Percentiles rank a stretch among this genome's conserved stretches.
Evolutionary conservation across 2,113 vertebrate species (phyloP).

Genomic region (Fulmarus glacialis): DNA sequence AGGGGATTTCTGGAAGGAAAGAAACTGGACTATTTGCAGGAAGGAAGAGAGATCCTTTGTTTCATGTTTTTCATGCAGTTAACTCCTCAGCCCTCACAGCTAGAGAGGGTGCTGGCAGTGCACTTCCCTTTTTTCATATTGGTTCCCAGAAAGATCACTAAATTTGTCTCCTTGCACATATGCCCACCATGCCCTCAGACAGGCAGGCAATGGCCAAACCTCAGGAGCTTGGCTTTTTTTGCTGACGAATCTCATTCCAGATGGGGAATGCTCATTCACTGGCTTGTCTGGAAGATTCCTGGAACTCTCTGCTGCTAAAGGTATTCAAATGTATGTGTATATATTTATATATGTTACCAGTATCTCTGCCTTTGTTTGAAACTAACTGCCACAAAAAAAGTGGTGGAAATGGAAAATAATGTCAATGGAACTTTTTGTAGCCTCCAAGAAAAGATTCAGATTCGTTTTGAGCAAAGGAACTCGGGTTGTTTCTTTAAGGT

Average conservation of each 20-base stretch:
- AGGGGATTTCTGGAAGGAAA: neutral
- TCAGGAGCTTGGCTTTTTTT: neutral
- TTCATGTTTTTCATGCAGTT: neutral
- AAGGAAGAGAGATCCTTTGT: neutral
- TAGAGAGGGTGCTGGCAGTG: neutral
- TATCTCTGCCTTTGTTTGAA: neutral
- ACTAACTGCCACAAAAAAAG: neutral
- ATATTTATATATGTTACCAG: neutral
- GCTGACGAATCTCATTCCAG: neutral
- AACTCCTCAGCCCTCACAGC: neutral
- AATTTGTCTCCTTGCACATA: neutral
- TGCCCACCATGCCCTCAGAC: neutral
- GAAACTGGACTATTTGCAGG: neutral
- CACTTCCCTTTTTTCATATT: slow-evolving; percentile 2
- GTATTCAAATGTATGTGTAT: neutral
- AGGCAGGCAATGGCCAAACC: neutral
- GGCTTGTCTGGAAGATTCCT: neutral
- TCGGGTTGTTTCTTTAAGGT: neutral
- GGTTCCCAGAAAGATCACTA: neutral
- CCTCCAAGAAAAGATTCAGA: slow-evolving; percentile 17
- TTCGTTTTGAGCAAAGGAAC: slow-evolving; percentile 38
- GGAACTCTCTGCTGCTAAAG: neutral
- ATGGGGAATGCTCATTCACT: neutral
- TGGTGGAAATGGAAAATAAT: slow-evolving; percentile 47
- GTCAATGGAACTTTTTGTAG: slow-evolving; percentile 8